A percentile compares a stretch with the other conserved stretches of the same genome.
phyloP scores from a whole-genome alignment of 2,797 vertebrate genomes.

The Leuciscus waleckii region DNA sequence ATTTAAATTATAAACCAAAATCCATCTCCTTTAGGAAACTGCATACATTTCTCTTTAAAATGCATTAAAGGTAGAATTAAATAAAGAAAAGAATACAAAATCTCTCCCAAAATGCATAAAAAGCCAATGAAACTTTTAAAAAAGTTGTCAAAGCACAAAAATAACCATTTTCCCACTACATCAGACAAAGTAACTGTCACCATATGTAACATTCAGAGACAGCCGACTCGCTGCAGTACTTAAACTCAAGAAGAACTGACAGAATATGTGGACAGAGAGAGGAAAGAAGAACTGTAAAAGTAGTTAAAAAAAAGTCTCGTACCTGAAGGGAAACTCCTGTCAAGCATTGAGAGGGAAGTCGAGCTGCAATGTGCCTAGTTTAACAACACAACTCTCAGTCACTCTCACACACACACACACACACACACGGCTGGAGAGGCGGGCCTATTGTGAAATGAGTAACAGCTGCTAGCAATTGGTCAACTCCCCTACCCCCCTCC shows the following conservation, averaged over 20 bases:
- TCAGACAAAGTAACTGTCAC: constrained; percentile 22
- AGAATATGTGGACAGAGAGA: neutral
- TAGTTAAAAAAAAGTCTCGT: neutral
- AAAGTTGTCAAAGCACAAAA: neutral
- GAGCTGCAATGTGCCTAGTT: neutral
- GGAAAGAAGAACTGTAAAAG: neutral
- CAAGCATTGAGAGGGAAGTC: constrained; percentile 17
- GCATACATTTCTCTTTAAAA: neutral
- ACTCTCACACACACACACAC: constrained; percentile 18
- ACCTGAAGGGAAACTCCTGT: constrained; percentile 48
- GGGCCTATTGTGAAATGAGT: constrained; percentile 71
- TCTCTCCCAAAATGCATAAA: too few species aligned
- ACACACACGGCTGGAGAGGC: constrained; percentile 58
- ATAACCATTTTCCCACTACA: neutral
- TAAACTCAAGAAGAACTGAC: neutral
- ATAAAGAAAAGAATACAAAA: neutral
- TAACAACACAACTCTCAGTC: constrained; percentile 12
- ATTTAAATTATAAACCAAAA: neutral
- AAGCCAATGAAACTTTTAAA: neutral
- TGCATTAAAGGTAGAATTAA: neutral
- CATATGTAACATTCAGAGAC: neutral
- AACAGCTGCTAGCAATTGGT: constrained; percentile 78
- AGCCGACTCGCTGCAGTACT: neutral
- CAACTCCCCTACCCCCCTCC: constrained; percentile 56
- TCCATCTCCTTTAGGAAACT: neutral